These are phyloP conservation scores for Dinomys branickii DNA, from an alignment of 2,113 vertebrate genomes.

Conservation along the genomic window DNA sequence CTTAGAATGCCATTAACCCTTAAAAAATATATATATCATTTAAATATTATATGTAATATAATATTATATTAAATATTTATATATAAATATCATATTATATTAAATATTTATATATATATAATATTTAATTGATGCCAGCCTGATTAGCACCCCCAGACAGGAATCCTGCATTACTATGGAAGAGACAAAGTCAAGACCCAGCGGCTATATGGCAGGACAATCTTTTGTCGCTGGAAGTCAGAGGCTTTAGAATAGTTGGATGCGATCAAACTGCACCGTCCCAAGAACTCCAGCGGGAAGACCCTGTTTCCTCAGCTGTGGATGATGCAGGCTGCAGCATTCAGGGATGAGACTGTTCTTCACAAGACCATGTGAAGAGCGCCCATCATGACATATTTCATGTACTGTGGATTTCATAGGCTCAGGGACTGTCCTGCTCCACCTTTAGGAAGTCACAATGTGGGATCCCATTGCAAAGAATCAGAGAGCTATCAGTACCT, in stretches of 20 bases:
- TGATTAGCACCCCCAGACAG: background rate
- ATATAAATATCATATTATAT: no score
- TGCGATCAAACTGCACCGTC: fast-evolving
- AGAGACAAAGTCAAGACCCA: background rate
- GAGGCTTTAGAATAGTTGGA: background rate
- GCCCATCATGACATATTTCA: fast-evolving
- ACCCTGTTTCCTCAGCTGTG: no score
- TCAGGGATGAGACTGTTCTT: background rate
- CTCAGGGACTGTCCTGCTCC: fast-evolving
- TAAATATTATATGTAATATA: no score
- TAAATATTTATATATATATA: no score
- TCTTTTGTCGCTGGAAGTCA: fast-evolving
- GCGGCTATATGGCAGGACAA: fast-evolving
- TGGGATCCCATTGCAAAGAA: background rate
- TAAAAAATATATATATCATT: no score
- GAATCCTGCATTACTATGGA: fast-evolving
- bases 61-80: no score
- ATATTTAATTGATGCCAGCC: background rate
- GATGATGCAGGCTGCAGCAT: no score
- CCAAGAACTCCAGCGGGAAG: background rate
- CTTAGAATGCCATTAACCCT: no score
- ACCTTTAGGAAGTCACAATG: background rate
- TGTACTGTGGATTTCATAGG: fast-evolving
- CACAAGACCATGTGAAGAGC: fast-evolving
- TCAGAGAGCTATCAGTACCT: background rate